phyloP scores from a whole-genome alignment of 2,888 invertebrate species.

The Drosophila melanocephala region DNA sequence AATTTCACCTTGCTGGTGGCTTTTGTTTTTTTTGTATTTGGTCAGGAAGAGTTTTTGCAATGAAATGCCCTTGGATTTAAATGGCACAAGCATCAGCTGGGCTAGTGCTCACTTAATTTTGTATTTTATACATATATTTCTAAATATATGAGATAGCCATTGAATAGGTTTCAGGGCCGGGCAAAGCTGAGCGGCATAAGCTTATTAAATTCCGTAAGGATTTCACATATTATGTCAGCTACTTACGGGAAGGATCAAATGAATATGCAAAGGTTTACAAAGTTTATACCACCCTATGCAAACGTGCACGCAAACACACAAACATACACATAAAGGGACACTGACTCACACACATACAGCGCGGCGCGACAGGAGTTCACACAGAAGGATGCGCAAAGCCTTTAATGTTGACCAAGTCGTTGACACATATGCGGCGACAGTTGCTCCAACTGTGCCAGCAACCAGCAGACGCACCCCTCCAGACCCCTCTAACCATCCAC shows the following conservation, averaged over 20 bases:
- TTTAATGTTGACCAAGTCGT: constrained; percentile 82
- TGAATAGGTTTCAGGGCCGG: constrained; percentile 31
- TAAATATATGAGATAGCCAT: constrained; percentile 8
- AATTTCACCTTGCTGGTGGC: constrained; percentile 4
- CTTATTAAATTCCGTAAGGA: constrained; percentile 76
- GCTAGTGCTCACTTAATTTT: constrained; percentile 42
- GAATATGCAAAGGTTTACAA: constrained; percentile 69
- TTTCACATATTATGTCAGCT: constrained; percentile 67
- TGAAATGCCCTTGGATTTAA: constrained; percentile 15
- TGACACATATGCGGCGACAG: constrained; percentile 75
- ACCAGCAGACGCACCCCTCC: constrained; percentile 14
- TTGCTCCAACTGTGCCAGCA: constrained; percentile 41
- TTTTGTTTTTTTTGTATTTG: neutral
- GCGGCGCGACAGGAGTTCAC: constrained; percentile 39
- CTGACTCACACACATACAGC: constrained; percentile 9
- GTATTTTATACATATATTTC: constrained; percentile 4
- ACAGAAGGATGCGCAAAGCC: constrained; percentile 55
- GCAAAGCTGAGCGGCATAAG: constrained; percentile 51
- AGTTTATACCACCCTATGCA: constrained; percentile 45
- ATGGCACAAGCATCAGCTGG: constrained; percentile 16
- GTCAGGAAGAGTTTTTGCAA: neutral
- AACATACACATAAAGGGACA: neutral
- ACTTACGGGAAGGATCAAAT: constrained; percentile 74
- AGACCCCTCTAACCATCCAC: neutral
- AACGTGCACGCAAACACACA: constrained; percentile 19